Percentiles rank a stretch among this genome's conserved stretches.
phyloP scores from a whole-genome alignment of 2,113 vertebrate species.

The Laticauda laticaudata region DNA sequence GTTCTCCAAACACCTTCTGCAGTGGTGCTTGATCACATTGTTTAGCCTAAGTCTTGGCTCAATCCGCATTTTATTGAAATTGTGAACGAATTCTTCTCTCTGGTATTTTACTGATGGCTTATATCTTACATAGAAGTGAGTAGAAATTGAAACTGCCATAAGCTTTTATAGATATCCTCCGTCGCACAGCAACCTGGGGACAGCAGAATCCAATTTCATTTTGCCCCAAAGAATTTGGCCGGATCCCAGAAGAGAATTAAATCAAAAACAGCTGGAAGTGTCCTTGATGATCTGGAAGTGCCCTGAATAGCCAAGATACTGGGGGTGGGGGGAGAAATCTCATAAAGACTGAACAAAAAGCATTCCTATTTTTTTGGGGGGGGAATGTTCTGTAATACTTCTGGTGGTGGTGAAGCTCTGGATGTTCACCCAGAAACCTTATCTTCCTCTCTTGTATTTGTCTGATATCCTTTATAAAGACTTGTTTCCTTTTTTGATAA shows the following conservation, averaged over 20 bases:
- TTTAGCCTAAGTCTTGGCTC: not conserved
- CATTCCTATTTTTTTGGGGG: not conserved
- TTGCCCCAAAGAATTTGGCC: not conserved
- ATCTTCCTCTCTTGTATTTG: not conserved
- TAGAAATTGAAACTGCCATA: not conserved
- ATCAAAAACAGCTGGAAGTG: not conserved
- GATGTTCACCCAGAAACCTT: not conserved
- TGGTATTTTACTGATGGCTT: not conserved
- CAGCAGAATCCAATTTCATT: not conserved
- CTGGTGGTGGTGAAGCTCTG: not conserved
- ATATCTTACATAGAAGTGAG: not conserved
- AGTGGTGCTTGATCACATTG: not conserved
- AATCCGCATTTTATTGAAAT: not conserved
- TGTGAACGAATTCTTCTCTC: not conserved
- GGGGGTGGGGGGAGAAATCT: not conserved
- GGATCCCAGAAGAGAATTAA: not conserved
- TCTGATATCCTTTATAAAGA: not conserved
- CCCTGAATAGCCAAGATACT: not conserved
- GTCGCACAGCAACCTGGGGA: not conserved
- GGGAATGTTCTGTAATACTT: not conserved
- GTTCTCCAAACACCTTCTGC: not conserved
- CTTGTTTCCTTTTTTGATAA: not conserved
- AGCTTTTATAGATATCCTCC: not conserved
- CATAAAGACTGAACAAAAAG: not conserved
- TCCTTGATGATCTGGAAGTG: not conserved